These are phyloP conservation scores for Monodelphis domestica DNA, from an alignment of 2,797 vertebrate species.

Conservation along the genomic window DNA sequence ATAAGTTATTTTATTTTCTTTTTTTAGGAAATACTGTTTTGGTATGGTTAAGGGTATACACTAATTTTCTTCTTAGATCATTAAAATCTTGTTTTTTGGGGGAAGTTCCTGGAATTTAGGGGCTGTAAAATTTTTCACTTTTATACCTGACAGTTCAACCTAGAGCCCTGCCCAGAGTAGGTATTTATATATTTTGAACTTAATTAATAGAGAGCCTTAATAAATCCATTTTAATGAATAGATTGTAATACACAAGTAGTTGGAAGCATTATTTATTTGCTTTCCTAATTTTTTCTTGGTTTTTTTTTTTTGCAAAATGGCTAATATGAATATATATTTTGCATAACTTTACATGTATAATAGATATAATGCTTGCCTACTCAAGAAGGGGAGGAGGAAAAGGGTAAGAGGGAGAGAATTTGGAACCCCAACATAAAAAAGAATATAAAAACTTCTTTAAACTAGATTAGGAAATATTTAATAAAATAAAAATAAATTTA, in stretches of 20 bases:
- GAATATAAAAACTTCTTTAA: too few species aligned
- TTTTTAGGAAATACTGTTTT: neutral
- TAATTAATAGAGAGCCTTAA: neutral
- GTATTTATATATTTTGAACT: neutral
- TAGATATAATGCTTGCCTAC: too few species aligned
- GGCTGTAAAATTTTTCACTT: neutral
- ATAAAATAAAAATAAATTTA: neutral
- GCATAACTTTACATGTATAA: neutral
- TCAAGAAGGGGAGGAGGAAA: too few species aligned
- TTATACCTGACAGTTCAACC: neutral
- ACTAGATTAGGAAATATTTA: neutral
- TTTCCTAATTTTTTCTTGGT: too few species aligned
- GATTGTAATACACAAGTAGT: neutral
- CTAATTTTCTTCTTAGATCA: neutral
- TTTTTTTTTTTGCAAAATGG: neutral
- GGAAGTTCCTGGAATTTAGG: neutral
- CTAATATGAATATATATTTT: neutral
- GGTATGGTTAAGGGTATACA: neutral
- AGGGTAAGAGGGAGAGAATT: too few species aligned
- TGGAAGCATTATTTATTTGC: neutral
- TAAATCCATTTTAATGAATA: neutral
- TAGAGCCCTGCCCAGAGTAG: neutral
- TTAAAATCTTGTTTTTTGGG: neutral
- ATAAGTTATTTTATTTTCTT: neutral
- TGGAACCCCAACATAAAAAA: too few species aligned